Conservation (phyloP, 2,113 vertebrate genomes). For the Eleginops maclovinus region DNA sequence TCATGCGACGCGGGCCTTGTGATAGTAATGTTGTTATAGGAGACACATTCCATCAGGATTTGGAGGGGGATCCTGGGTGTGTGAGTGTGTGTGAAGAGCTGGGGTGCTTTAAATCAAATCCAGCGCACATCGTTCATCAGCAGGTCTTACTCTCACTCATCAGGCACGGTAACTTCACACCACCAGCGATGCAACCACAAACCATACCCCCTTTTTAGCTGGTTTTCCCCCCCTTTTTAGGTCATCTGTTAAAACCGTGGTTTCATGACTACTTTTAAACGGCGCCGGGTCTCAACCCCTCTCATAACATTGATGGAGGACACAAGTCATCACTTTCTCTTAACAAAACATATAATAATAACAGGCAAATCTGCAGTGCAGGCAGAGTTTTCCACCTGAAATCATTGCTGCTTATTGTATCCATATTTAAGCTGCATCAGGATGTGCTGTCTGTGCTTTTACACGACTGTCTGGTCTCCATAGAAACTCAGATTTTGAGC, state of each 20-base stretch:
- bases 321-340: slow-evolving; percentile 23
- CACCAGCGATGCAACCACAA: slow-evolving; percentile 41
- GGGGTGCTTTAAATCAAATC: slow-evolving; percentile 55
- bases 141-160: slow-evolving; percentile 55
- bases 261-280: slow-evolving; percentile 29
- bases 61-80: slow-evolving; percentile 58
- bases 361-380: too few species aligned
- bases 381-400: too few species aligned
- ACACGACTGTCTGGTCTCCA: slow-evolving; percentile 69
- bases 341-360: neutral
- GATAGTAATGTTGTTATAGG: slow-evolving; percentile 75
- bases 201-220: slow-evolving; percentile 49
- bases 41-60: slow-evolving; percentile 74
- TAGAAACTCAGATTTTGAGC: slow-evolving; percentile 72
- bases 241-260: slow-evolving; percentile 48
- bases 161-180: slow-evolving; percentile 68
- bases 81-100: slow-evolving; percentile 33
- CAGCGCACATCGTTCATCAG: slow-evolving; percentile 67
- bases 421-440: slow-evolving; percentile 25
- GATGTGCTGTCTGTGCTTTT: slow-evolving; percentile 36
- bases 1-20: slow-evolving; percentile 73
- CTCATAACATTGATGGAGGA: slow-evolving; percentile 24
- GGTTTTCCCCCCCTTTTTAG: slow-evolving; percentile 21
- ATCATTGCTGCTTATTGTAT: too few species aligned
- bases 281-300: slow-evolving; percentile 29